Evolutionary conservation across 2,888 invertebrate genomes (phyloP).

Genomic region (Nipponacmea schrenckii): DNA sequence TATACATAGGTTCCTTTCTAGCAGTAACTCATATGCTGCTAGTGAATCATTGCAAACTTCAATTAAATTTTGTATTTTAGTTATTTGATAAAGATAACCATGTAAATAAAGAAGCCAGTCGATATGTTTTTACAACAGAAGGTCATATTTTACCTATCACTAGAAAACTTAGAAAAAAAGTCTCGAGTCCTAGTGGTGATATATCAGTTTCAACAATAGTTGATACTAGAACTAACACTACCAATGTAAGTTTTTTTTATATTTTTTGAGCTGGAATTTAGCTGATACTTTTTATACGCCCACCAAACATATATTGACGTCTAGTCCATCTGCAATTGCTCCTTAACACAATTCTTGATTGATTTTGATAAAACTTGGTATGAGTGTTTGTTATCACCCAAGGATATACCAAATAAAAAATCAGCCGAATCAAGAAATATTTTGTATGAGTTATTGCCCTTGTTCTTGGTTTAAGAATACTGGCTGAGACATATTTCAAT

Average conservation of each 20-base stretch:
- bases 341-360: too few species aligned
- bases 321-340: too few species aligned
- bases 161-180: constrained; percentile 45
- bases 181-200: constrained; percentile 22
- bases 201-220: constrained; percentile 32
- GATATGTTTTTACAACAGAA: constrained; percentile 74
- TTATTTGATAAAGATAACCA: constrained; percentile 75
- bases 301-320: too few species aligned
- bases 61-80: constrained; percentile 63
- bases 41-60: not conserved
- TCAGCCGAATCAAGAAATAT: too few species aligned
- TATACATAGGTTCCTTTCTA: too few species aligned
- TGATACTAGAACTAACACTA: constrained; percentile 44
- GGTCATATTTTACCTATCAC: constrained; percentile 73
- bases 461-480: too few species aligned
- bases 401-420: too few species aligned
- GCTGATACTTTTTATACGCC: too few species aligned
- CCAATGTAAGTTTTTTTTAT: constrained; percentile 42
- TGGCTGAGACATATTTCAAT: too few species aligned
- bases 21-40: not conserved
- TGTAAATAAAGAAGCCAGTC: constrained; percentile 70
- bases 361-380: too few species aligned
- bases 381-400: too few species aligned
- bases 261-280: not conserved
- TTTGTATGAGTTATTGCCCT: too few species aligned